These are phyloP conservation scores for Protonibea diacanthus DNA, from an alignment of 2,797 vertebrate species.

Conservation along the genomic window DNA sequence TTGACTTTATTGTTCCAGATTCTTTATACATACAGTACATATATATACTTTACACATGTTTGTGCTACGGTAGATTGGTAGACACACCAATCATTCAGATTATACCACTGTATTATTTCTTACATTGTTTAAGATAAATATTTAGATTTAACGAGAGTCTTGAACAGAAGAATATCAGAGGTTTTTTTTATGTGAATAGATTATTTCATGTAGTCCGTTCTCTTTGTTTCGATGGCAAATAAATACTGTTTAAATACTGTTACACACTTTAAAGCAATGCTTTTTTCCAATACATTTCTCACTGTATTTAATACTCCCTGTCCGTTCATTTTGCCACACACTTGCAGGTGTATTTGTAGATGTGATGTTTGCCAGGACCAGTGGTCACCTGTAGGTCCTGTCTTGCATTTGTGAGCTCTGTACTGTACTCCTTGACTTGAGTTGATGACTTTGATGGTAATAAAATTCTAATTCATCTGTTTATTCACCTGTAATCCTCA, in stretches of 20 bases:
- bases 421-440: conserved; percentile 80
- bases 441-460: conserved; percentile 84
- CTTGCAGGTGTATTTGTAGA: conserved; percentile 75
- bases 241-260: conserved; percentile 74
- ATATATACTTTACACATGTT: conserved; percentile 39
- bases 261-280: conserved; percentile 77
- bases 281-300: conserved; percentile 65
- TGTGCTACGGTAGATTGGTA: conserved; percentile 39
- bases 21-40: conserved; percentile 30
- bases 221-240: conserved; percentile 75
- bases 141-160: conserved; percentile 62
- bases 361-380: conserved; percentile 75
- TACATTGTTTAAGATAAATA: conserved; percentile 41
- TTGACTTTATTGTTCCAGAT: conserved; percentile 40
- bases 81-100: conserved; percentile 27
- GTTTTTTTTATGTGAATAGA: conserved; percentile 65
- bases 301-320: conserved; percentile 70
- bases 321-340: conserved; percentile 72
- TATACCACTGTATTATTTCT: conserved; percentile 42
- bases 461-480: conserved; percentile 73
- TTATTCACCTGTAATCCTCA: conserved; percentile 26
- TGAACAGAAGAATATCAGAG: conserved; percentile 45
- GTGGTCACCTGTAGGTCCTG: conserved; percentile 71
- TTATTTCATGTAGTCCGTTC: conserved; percentile 58
- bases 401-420: conserved; percentile 81